These are phyloP conservation scores for Drosophila cognata DNA, from an alignment of 2,888 invertebrate genomes.

Conservation along the genomic window DNA sequence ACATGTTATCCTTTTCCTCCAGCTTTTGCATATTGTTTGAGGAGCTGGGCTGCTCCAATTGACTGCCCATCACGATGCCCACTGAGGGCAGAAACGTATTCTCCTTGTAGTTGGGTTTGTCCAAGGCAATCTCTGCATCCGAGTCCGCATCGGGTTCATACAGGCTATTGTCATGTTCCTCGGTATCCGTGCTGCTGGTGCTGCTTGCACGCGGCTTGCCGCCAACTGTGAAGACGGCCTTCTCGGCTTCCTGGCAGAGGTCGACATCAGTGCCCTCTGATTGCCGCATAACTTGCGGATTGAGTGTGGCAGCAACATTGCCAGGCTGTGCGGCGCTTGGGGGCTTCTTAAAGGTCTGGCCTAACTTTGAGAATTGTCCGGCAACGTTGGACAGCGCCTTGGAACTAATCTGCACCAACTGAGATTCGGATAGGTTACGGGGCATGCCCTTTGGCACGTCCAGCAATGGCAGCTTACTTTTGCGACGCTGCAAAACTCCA, in stretches of 20 bases:
- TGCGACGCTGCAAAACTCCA: slow-evolving; percentile 89
- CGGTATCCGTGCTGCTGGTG: slow-evolving; percentile 87
- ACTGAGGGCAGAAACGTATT: slow-evolving; percentile 88
- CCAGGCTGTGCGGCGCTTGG: slow-evolving; percentile 54
- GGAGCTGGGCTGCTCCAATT: slow-evolving; percentile 65
- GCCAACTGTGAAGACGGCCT: slow-evolving; percentile 80
- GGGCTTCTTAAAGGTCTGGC: slow-evolving; percentile 85
- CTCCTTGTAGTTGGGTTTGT: slow-evolving; percentile 81
- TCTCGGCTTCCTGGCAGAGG: slow-evolving; percentile 78
- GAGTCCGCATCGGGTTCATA: slow-evolving; percentile 84
- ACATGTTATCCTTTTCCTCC: slow-evolving; percentile 85
- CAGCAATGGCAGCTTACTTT: slow-evolving; percentile 86
- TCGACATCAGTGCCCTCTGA: slow-evolving; percentile 72
- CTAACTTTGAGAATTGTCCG: slow-evolving; percentile 93
- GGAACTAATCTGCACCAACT: slow-evolving; percentile 92
- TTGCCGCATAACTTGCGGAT: slow-evolving; percentile 80
- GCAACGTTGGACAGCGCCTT: slow-evolving; percentile 94
- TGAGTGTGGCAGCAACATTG: slow-evolving; percentile 81
- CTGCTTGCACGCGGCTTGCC: slow-evolving; percentile 64
- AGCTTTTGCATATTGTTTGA: slow-evolving; percentile 78
- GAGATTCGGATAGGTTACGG: slow-evolving; percentile 95
- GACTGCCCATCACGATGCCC: slow-evolving; percentile 87
- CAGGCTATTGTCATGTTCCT: slow-evolving; percentile 89
- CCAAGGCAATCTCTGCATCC: slow-evolving; percentile 74
- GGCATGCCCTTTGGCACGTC: slow-evolving; percentile 86